phyloP scores from a whole-genome alignment of 92 coral and sea anemone species.

The Montipora capitata region DNA sequence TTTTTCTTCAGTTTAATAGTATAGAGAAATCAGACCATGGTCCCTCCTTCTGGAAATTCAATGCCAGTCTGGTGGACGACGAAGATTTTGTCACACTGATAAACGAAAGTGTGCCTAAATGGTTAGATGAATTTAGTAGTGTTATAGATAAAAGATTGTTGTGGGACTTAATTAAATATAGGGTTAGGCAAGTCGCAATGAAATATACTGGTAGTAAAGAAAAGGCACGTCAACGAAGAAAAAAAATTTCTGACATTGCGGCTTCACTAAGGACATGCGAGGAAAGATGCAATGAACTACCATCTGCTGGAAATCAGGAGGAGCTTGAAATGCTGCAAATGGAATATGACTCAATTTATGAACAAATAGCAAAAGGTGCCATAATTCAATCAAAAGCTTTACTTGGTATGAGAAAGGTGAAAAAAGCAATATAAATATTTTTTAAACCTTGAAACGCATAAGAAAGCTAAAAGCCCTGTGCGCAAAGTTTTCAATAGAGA shows the following conservation, averaged over 20 bases:
- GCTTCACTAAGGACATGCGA: background rate
- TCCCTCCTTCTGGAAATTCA: constrained; percentile 63
- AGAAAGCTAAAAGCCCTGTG: constrained; percentile 20
- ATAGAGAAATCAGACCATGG: constrained; percentile 20
- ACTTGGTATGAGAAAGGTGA: constrained; percentile 26
- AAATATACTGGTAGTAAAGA: constrained; percentile 40
- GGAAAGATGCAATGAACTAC: constrained; percentile 16
- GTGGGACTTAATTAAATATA: background rate
- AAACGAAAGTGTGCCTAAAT: constrained; percentile 3
- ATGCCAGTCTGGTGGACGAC: constrained; percentile 37
- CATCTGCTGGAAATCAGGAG: constrained; percentile 35
- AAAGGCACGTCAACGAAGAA: constrained; percentile 6
- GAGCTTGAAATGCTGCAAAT: constrained; percentile 45
- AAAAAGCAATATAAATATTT: constrained; percentile 65
- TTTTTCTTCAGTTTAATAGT: constrained; percentile 27
- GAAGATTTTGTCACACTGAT: constrained; percentile 23
- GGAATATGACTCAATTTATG: constrained; percentile 51
- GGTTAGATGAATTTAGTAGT: constrained; percentile 28
- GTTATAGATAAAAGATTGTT: constrained; percentile 8
- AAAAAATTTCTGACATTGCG: background rate
- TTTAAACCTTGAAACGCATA: constrained; percentile 54
- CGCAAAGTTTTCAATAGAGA: constrained; percentile 37
- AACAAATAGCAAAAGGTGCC: constrained; percentile 57
- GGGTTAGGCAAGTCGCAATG: constrained; percentile 24
- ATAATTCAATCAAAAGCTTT: constrained; percentile 65